Conservation (phyloP, 2,797 vertebrate species). For the Acipenser ruthenus region DNA sequence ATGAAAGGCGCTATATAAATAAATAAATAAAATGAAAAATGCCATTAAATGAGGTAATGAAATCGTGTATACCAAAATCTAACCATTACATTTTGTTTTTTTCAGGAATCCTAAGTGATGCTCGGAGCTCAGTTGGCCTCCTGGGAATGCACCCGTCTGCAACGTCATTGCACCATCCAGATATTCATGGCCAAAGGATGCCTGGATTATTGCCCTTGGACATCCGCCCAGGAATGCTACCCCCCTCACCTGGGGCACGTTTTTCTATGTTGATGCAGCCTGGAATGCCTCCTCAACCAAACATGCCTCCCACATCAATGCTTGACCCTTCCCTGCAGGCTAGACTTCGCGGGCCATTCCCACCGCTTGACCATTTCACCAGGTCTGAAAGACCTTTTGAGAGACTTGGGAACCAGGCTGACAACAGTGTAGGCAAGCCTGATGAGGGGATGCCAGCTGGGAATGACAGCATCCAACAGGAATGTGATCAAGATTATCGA, state of each 20-base stretch:
- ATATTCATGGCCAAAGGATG: slow-evolving; percentile 74
- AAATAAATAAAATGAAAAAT: too few relatives aligned
- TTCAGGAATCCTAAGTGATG: slow-evolving; percentile 64
- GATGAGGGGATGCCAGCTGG: slow-evolving; percentile 72
- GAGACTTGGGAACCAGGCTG: slow-evolving; percentile 54
- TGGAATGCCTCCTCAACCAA: slow-evolving; percentile 65
- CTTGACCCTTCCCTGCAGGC: slow-evolving; percentile 77
- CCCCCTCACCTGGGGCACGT: slow-evolving; percentile 62
- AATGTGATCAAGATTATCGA: slow-evolving; percentile 94
- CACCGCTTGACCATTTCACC: slow-evolving; percentile 80
- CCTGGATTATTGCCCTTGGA: slow-evolving; percentile 82
- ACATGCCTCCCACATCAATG: slow-evolving; percentile 45
- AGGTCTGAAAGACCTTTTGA: slow-evolving; percentile 66
- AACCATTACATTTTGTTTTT: not conserved
- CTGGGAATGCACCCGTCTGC: slow-evolving; percentile 78
- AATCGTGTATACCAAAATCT: not conserved
- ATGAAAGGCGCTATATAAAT: too few relatives aligned
- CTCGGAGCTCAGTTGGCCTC: slow-evolving; percentile 70
- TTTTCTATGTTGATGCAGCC: slow-evolving; percentile 85
- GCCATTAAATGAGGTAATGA: too few relatives aligned
- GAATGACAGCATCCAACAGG: slow-evolving; percentile 71
- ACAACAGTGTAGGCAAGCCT: slow-evolving; percentile 67
- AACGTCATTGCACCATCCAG: slow-evolving; percentile 70
- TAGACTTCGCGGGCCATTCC: slow-evolving; percentile 75
- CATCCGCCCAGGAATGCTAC: slow-evolving; percentile 77